phyloP scores from a whole-genome alignment of 2,888 invertebrate species.

The Hypomecis atomaria region DNA sequence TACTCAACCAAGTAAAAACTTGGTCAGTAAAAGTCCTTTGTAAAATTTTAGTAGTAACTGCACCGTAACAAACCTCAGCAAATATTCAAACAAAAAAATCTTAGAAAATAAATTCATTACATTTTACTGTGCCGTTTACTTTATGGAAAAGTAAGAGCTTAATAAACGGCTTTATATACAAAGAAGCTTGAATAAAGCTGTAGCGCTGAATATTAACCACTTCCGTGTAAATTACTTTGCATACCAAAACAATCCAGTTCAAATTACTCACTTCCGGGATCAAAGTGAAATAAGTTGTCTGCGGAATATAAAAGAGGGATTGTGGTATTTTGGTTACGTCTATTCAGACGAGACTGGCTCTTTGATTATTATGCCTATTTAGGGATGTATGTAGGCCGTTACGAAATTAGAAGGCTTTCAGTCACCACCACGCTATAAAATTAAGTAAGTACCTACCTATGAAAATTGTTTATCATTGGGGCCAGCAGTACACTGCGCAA shows the following conservation, averaged over 20 bases:
- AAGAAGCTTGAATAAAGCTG: conserved; percentile 21
- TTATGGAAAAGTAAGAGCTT: conserved; percentile 14
- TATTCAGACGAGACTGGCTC: conserved; percentile 7
- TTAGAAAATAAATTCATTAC: conserved; percentile 12
- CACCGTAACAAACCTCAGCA: too few relatives aligned
- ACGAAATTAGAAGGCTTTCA: conserved; percentile 16
- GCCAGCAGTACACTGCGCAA: not conserved
- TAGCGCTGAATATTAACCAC: conserved; percentile 32
- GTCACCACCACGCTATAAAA: not conserved
- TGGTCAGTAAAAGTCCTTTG: too few relatives aligned
- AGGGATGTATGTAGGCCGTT: conserved; percentile 1
- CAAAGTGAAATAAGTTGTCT: conserved; percentile 30
- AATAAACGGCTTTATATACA: conserved; percentile 25
- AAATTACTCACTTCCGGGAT: conserved; percentile 32
- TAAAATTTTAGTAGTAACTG: too few relatives aligned
- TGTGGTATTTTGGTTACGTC: conserved; percentile 14
- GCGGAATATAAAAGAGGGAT: conserved; percentile 27
- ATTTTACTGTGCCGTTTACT: conserved; percentile 18
- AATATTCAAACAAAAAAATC: conserved; percentile 5
- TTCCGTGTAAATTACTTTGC: conserved; percentile 35
- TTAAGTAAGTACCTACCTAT: not conserved
- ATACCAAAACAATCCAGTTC: conserved; percentile 30
- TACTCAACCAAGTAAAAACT: too few relatives aligned
- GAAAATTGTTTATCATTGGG: not conserved
- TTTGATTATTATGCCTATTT: conserved; percentile 1